Evolutionary conservation across 2,113 vertebrate species (phyloP), one percentile per base, ranked within the genome.

Genomic region (Fregetta grallaria): DNA sequence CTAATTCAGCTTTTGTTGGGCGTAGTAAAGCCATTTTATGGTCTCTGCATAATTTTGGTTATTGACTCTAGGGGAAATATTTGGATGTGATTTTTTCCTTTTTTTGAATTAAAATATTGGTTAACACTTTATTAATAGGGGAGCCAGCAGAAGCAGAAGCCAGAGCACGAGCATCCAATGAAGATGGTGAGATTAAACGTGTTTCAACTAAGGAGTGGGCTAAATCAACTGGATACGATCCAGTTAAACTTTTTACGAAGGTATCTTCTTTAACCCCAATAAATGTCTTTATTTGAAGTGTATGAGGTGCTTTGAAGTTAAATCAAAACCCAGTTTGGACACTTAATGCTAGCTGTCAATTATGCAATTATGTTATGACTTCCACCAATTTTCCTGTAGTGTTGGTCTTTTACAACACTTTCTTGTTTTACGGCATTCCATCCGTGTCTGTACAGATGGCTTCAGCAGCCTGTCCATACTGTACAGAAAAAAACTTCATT

Each of bases 201-300:
- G 97, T 99, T 86, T 99, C 99, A 74, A 99, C 99, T 78, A 99
- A 99, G 96, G 98, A 99, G 30, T 99, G 99, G 99, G 99, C 99
- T 66, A 99, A 99, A 63, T 99, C 99, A 90, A 99, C 99, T 11
- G 99, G 99, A 73, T 99, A 99, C 10, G 98, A 99, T 94, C 96
- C 99, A 1, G 95, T 99, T 83, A 99, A 99, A 95, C 98, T 99
- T 94, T 99, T 99, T 96, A 99, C 99, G 91, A 99, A 99, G 99
- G 99, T 99, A 97, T 56, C 19, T 65, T 85, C 66, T 90, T 86
- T 85, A 76, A 10, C 4, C 6, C 13, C 6, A 8, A 42, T 84
- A 73, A 68, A 56, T 82, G 5, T 91, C 45, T 94, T 81, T 89
- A 59, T 92, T 50, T 94, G 66, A 90, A 82, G 38, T 73, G 15